These are phyloP conservation scores for Meteorus sp. DNA, from an alignment of 1,140 invertebrate genomes.

Conservation along the genomic window DNA sequence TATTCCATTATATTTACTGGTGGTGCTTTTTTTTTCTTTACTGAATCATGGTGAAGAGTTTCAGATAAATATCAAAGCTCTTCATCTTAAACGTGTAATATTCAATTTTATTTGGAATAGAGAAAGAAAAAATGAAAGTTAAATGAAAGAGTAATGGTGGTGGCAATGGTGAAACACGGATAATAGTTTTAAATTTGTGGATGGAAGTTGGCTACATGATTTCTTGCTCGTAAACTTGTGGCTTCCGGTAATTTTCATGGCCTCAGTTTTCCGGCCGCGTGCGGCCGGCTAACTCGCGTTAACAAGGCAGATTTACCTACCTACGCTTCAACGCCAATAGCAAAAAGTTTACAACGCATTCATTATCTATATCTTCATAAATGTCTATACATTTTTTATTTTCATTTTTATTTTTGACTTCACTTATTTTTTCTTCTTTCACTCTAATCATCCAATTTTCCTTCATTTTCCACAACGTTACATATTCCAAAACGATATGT, in stretches of 20 bases:
- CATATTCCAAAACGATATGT: no score
- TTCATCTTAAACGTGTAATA: no score
- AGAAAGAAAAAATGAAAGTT: neutral
- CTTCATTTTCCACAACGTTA: no score
- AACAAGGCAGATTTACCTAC: slow-evolving; percentile 21
- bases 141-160: no score
- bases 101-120: neutral
- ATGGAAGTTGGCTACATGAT: neutral
- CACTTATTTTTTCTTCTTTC: neutral
- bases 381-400: neutral
- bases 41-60: no score
- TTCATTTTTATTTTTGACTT: neutral
- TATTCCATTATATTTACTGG: no score
- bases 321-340: slow-evolving; percentile 9
- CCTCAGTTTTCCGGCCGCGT: slow-evolving; percentile 8
- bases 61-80: no score
- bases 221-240: slow-evolving; percentile 18
- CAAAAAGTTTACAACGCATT: neutral
- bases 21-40: no score
- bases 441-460: no score
- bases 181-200: neutral
- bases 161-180: neutral
- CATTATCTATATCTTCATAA: neutral
- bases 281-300: neutral
- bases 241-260: slow-evolving; percentile 25